Evolutionary conservation across 2,888 invertebrate species (phyloP).

Genomic region (Standfussiana lucernea): DNA sequence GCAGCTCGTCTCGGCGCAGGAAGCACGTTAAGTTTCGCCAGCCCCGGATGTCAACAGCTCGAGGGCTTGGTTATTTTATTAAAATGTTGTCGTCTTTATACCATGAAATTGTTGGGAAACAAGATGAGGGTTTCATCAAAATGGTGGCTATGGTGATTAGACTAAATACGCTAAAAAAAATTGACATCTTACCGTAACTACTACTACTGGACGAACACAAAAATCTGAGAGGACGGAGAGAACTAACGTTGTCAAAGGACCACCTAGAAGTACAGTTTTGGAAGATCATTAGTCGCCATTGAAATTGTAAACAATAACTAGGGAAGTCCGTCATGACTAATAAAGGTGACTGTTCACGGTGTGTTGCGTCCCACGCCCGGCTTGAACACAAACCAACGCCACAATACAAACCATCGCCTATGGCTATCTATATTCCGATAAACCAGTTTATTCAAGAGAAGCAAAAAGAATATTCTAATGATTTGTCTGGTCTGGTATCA

Average conservation of each 20-base stretch:
- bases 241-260: constrained; percentile 9
- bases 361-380: constrained; percentile 33
- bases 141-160: background rate
- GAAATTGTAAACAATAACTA: constrained; percentile 44
- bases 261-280: constrained; percentile 3
- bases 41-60: constrained; percentile 12
- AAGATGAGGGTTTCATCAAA: background rate
- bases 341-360: constrained; percentile 48
- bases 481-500: background rate
- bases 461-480: background rate
- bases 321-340: constrained; percentile 57
- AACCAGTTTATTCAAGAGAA: constrained; percentile 39
- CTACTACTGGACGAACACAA: too few species aligned
- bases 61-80: constrained; percentile 7
- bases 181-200: background rate
- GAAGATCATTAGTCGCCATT: constrained; percentile 21
- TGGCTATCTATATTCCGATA: constrained; percentile 27
- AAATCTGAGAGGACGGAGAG: background rate
- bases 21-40: constrained; percentile 20
- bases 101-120: background rate
- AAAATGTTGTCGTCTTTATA: background rate
- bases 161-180: background rate
- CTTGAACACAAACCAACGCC: constrained; percentile 11
- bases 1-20: background rate
- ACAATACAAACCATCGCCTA: constrained; percentile 12